Percentiles rank a stretch among this genome's conserved stretches.
Conservation (phyloP, 35 echinoderm and acorn worm species). For the Ptychodera flava region DNA sequence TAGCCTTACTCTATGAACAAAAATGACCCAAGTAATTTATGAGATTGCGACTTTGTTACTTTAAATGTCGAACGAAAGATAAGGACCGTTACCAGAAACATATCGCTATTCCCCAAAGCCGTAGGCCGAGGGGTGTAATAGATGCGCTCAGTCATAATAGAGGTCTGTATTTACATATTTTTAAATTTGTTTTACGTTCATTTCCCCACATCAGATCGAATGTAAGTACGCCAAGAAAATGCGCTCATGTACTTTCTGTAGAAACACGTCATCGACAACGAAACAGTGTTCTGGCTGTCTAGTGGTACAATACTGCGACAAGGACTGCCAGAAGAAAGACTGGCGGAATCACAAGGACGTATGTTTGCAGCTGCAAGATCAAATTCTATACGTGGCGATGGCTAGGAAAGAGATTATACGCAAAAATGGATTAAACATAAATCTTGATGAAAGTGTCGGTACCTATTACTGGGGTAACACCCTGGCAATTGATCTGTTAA, state of each 20-base stretch:
- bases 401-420: not conserved
- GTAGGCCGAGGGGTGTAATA: no score
- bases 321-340: not conserved
- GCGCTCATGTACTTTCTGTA: not conserved
- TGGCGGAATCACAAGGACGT: not conserved
- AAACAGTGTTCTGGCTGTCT: not conserved
- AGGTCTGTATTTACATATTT: no score
- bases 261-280: not conserved
- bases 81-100: no score
- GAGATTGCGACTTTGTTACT: no score
- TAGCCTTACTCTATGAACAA: no score
- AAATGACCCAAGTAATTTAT: no score
- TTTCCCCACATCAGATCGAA: not conserved
- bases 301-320: not conserved
- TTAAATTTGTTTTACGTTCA: no score
- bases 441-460: not conserved
- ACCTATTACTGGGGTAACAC: constrained; percentile 52
- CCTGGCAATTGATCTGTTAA: constrained; percentile 50
- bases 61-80: no score
- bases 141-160: no score
- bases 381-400: not conserved
- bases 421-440: not conserved
- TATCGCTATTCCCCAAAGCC: no score
- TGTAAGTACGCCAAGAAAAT: not conserved
- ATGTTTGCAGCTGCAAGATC: not conserved